These are phyloP conservation scores for Carassius auratus DNA, from an alignment of 2,113 vertebrate genomes.

Conservation along the genomic window DNA sequence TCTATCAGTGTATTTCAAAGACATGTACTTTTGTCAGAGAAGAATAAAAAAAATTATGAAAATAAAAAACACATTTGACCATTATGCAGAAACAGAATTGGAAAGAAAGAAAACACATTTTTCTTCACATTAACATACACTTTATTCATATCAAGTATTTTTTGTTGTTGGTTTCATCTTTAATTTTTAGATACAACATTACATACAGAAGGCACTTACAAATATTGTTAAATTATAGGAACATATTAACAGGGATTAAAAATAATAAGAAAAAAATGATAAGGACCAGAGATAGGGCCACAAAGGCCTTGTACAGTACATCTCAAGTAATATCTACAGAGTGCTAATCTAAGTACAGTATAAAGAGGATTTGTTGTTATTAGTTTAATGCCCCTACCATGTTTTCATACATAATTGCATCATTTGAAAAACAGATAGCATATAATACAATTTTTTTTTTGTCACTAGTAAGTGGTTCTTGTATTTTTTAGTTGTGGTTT, in stretches of 20 bases:
- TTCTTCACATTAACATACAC: conserved; percentile 54
- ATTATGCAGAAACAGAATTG: not conserved
- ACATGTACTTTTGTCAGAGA: not conserved
- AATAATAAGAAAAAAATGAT: conserved; percentile 60
- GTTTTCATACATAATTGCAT: conserved; percentile 65
- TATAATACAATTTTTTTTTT: conserved; percentile 63
- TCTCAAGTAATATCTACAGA: conserved; percentile 74
- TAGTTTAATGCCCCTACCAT: conserved; percentile 79
- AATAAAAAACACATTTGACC: not conserved
- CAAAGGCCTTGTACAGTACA: conserved; percentile 78
- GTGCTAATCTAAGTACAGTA: conserved; percentile 78
- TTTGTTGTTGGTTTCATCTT: conserved; percentile 38
- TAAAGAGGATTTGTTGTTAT: conserved; percentile 72
- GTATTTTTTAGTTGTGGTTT: conserved; percentile 31
- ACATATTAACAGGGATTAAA: conserved; percentile 75
- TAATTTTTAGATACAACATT: conserved; percentile 78
- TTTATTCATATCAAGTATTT: conserved; percentile 64
- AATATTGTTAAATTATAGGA: conserved; percentile 76
- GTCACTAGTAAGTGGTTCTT: conserved; percentile 81
- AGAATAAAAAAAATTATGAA: too few species aligned
- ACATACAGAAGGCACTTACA: conserved; percentile 98
- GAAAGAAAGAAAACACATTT: not conserved
- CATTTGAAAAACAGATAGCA: conserved; percentile 64
- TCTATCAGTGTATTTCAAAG: not conserved
- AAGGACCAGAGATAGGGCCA: conserved; percentile 70